Conservation (phyloP, 2,888 invertebrate genomes). For the Brachynemurus nebulosus region DNA sequence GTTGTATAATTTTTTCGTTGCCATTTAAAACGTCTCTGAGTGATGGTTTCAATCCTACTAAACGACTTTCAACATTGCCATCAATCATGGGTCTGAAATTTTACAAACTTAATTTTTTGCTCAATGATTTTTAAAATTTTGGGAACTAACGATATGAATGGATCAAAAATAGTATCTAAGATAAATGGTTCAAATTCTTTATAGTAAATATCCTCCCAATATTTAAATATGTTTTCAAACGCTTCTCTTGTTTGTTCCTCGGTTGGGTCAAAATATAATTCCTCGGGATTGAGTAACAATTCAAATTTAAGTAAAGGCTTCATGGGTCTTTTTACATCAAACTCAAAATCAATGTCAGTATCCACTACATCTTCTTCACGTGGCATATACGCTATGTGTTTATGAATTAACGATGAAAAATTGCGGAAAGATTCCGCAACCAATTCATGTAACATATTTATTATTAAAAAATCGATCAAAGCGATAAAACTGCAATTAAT, state of each 20-base stretch:
- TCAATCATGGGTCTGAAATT: conserved; percentile 72
- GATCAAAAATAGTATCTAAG: conserved; percentile 50
- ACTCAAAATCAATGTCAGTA: conserved; percentile 32
- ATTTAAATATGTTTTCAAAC: conserved; percentile 43
- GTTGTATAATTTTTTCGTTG: conserved; percentile 41
- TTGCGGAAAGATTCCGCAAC: conserved; percentile 46
- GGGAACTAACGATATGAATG: conserved; percentile 51
- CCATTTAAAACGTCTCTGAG: conserved; percentile 53
- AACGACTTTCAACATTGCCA: conserved; percentile 63
- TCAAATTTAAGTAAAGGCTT: conserved; percentile 48
- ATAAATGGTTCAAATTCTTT: conserved; percentile 52
- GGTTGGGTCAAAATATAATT: conserved; percentile 42
- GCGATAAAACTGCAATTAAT: conserved; percentile 49
- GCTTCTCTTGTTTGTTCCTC: conserved; percentile 42
- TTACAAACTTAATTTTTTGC: conserved; percentile 15
- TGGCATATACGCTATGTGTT: conserved; percentile 40
- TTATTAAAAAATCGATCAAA: conserved; percentile 54
- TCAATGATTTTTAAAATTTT: not conserved
- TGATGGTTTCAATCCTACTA: conserved; percentile 59
- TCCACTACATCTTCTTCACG: conserved; percentile 30
- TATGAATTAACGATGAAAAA: conserved; percentile 39
- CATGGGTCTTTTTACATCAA: conserved; percentile 38
- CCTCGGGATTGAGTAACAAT: conserved; percentile 30
- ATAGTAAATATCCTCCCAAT: conserved; percentile 53
- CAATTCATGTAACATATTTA: conserved; percentile 50